A percentile compares a stretch with the other conserved stretches of the same genome.
Conservation (phyloP, 2,888 invertebrate species). For the Galeruca laticollis region DNA sequence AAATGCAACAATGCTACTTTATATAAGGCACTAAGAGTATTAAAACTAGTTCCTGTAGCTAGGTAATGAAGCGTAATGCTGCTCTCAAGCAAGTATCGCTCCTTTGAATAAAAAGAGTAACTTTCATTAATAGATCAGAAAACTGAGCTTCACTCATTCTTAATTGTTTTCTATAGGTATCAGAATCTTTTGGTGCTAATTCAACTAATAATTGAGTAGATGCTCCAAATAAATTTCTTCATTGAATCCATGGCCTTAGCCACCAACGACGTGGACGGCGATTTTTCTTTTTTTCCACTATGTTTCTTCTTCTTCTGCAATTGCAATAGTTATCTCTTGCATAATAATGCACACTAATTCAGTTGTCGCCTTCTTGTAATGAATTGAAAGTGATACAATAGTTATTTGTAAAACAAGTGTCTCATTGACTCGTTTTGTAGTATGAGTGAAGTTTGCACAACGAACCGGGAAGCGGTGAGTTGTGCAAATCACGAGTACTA, state of each 20-base stretch:
- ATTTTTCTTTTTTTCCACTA: not conserved
- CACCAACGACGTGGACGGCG: constrained; percentile 3
- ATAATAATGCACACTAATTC: no score
- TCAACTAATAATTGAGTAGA: constrained; percentile 24
- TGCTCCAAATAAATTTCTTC: constrained; percentile 2
- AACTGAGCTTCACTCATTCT: constrained; percentile 29
- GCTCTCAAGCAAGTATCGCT: constrained; percentile 11
- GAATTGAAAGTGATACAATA: no score
- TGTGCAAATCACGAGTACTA: no score
- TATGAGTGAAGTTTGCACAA: no score
- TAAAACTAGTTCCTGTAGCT: constrained; percentile 11
- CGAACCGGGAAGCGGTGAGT: no score
- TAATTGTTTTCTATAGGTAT: constrained; percentile 24
- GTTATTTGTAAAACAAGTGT: no score
- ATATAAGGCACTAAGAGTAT: constrained; percentile 11
- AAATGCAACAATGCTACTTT: constrained; percentile 20
- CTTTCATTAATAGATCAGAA: constrained; percentile 20
- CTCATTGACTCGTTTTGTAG: no score
- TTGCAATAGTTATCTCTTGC: no score
- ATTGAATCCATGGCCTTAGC: not conserved
- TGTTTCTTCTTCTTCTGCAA: no score
- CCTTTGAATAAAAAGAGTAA: constrained; percentile 23
- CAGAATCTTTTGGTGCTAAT: constrained; percentile 20
- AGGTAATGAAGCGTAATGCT: constrained; percentile 15
- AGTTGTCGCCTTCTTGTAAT: no score